phyloP scores from a whole-genome alignment of 2,113 vertebrate genomes.

The Ochotona curzoniae region DNA sequence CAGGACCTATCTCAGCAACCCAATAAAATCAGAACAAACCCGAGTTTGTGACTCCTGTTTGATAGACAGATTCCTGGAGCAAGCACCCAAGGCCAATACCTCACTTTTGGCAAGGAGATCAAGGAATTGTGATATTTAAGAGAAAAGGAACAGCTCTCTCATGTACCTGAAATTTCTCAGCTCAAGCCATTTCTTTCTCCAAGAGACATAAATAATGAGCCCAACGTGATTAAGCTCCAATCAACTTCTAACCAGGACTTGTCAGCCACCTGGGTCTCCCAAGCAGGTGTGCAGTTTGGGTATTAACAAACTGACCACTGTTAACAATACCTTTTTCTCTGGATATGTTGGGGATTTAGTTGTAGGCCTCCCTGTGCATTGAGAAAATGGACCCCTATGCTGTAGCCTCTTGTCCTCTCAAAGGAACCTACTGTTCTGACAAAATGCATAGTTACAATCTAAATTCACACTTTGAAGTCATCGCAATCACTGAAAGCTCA shows the following conservation, averaged over 20 bases:
- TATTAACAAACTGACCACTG: slow-evolving; percentile 69
- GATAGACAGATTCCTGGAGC: background rate
- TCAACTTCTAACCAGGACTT: slow-evolving; percentile 55
- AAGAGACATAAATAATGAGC: slow-evolving; percentile 59
- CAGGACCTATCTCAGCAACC: background rate
- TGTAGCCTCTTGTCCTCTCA: slow-evolving; percentile 66
- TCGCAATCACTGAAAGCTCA: slow-evolving; percentile 44
- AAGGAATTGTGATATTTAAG: background rate
- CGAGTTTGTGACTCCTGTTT: background rate
- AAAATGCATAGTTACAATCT: slow-evolving; percentile 71
- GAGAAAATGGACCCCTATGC: slow-evolving; percentile 75
- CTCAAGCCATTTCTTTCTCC: slow-evolving; percentile 49
- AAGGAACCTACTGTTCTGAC: slow-evolving; percentile 71
- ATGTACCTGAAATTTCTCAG: slow-evolving; percentile 56
- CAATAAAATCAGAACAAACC: background rate
- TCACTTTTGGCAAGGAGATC: background rate
- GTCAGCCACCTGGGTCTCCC: slow-evolving; percentile 63
- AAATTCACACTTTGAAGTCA: slow-evolving; percentile 60
- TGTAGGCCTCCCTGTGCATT: slow-evolving; percentile 54
- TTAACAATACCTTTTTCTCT: slow-evolving; percentile 75
- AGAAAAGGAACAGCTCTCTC: slow-evolving; percentile 49
- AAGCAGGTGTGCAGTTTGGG: slow-evolving; percentile 72
- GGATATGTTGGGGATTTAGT: slow-evolving; percentile 72
- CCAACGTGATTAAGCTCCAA: slow-evolving; percentile 41
- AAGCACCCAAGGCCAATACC: slow-evolving; percentile 16